phyloP scores from a whole-genome alignment of 2,797 vertebrate genomes.

The Onychomys arenicola region DNA sequence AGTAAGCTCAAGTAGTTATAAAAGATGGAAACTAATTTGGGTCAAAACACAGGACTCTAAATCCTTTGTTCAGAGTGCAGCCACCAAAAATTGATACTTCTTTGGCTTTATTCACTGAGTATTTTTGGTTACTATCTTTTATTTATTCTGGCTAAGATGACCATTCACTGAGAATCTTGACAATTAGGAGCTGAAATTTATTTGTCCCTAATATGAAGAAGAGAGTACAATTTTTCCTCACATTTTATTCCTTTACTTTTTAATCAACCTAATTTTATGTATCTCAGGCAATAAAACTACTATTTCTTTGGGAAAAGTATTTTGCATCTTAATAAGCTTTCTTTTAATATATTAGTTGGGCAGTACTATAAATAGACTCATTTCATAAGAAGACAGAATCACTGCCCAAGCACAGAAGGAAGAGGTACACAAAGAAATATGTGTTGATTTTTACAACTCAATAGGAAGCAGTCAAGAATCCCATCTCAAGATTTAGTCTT shows the following conservation, averaged over 20 bases:
- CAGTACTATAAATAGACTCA: slow-evolving; percentile 62
- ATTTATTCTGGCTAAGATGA: slow-evolving; percentile 58
- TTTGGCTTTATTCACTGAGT: neutral
- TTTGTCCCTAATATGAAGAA: slow-evolving; percentile 33
- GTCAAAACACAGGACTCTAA: slow-evolving; percentile 1
- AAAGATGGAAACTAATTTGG: neutral
- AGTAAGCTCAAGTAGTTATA: neutral
- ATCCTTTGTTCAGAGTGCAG: slow-evolving; percentile 9
- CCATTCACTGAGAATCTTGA: slow-evolving; percentile 12
- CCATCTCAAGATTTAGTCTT: neutral
- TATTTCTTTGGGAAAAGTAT: slow-evolving; percentile 53
- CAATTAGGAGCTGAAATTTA: slow-evolving; percentile 55
- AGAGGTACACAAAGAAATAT: neutral
- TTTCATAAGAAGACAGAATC: neutral
- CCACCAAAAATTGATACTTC: neutral
- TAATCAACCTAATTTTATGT: slow-evolving; percentile 69
- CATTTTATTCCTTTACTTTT: slow-evolving; percentile 64
- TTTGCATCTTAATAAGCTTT: slow-evolving; percentile 73
- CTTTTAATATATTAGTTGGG: slow-evolving; percentile 61
- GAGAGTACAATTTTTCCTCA: slow-evolving; percentile 29
- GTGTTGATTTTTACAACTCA: neutral
- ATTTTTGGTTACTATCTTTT: slow-evolving; percentile 2
- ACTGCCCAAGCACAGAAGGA: neutral
- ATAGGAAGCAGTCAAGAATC: neutral
- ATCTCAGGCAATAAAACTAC: slow-evolving; percentile 56